Base-by-base conservation (phyloP, 2,113 vertebrate genomes). In the Melanocharis versteri region DNA sequence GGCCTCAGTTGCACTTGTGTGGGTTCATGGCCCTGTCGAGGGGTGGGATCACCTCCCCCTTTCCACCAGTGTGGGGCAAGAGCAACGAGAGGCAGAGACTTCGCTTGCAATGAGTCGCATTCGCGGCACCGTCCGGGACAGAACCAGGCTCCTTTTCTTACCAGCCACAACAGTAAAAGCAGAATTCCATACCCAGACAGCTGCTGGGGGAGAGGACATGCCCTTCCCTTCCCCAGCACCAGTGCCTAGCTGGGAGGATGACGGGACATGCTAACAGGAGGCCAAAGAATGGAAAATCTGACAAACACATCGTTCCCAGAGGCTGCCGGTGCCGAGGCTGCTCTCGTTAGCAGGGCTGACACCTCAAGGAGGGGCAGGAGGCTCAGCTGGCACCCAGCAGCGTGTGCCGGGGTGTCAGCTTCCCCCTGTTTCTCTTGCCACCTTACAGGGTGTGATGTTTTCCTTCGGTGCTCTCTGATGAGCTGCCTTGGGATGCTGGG, bases 321-420 rank as follows among this genome's bases (percentile, higher is more conserved):
- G 78, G 80, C 66, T 1, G 1, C 35, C 44, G 19, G 54, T 0
- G 0, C 35, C 0, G 3, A 62, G 56, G 70, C 42, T 0, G 0
- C 66, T 61, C 76, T 83, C 2, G 0, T 92, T 87, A 76, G 90
- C 3, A 0, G 73, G 54, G 65, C 70, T 65, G 64, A 81, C 47
- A 20, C 71, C 3, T 23, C 50, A 15, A 2, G 0, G 11, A 69
- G 57, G 58, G 8, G 1, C 56, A 4, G 33, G 40, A 83, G 87
- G 85, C 56, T 47, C 10, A 0, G 50, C 45, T 60, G 19, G 37
- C 11, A 4, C 10, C 73, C 51, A 10, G 61, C 85, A 93, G 85
- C 28, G 6, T 58, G 82, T 90, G 92, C 79, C 11, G 1, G 39
- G 44, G 33, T 93, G 92, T 90, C 18, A 79, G 17, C 44, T 60